Percentiles rank a stretch among this genome's conserved stretches.
These are phyloP conservation scores for Dendrocincla tyrannina DNA, from an alignment of 2,797 vertebrate genomes.

Conservation along the genomic window DNA sequence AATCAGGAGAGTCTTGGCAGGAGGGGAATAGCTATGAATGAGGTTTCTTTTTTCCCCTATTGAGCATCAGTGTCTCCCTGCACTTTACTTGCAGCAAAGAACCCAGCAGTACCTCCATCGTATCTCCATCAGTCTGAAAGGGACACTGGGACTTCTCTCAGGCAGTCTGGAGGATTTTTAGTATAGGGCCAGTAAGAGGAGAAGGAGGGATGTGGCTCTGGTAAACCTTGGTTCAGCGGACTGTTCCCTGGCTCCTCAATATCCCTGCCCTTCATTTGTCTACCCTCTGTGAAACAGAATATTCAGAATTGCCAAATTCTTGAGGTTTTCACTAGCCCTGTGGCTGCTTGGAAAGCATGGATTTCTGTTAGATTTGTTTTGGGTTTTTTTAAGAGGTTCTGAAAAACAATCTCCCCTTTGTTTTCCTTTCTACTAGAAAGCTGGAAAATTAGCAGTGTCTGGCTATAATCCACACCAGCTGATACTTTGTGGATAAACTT, in stretches of 20 bases:
- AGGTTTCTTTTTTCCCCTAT: not conserved
- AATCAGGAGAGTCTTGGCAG: not conserved
- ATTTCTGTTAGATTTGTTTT: not conserved
- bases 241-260: not conserved
- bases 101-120: not conserved
- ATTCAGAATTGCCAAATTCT: not conserved
- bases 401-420: not conserved
- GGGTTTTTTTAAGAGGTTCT: not conserved
- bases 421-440: not conserved
- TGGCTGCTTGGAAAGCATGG: not conserved
- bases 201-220: not conserved
- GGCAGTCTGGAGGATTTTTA: not conserved
- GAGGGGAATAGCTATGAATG: not conserved
- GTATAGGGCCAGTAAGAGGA: not conserved
- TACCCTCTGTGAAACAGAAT: not conserved
- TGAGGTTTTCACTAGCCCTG: not conserved
- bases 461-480: not conserved
- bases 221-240: not conserved
- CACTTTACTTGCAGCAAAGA: not conserved
- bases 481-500: not conserved
- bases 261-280: not conserved
- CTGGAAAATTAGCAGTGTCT: not conserved
- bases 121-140: not conserved
- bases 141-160: not conserved
- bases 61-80: not conserved